Percentiles rank a stretch among this genome's conserved stretches.
These are phyloP conservation scores for Neuroterus valhalla DNA, from an alignment of 1,140 invertebrate genomes.

Conservation along the genomic window DNA sequence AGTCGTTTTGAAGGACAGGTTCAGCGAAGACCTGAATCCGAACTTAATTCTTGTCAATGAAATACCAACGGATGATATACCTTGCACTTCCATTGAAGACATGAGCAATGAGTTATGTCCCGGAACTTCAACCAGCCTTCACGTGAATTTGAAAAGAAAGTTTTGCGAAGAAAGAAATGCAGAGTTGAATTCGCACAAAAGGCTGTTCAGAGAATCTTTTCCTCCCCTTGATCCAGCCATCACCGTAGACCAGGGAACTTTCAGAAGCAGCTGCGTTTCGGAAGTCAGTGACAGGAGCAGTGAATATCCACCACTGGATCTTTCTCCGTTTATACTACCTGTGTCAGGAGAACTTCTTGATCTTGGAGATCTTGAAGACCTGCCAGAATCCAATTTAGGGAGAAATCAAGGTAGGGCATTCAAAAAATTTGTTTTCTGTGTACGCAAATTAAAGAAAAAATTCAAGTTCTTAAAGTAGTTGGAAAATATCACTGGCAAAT, in stretches of 20 bases:
- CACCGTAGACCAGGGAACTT: neutral
- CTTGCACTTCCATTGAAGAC: neutral
- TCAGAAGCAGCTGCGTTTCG: constrained; percentile 30
- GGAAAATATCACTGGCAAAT: too few relatives aligned
- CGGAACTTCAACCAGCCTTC: constrained; percentile 29
- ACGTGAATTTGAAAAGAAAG: constrained; percentile 38
- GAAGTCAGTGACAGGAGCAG: constrained; percentile 34
- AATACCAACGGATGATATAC: neutral
- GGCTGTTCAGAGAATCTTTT: constrained; percentile 32
- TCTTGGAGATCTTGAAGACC: constrained; percentile 46
- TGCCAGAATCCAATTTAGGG: constrained; percentile 54
- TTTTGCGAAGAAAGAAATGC: constrained; percentile 33
- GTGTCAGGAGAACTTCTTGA: constrained; percentile 38
- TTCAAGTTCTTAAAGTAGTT: too few relatives aligned
- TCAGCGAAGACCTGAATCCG: constrained; percentile 32
- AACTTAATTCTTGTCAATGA: constrained; percentile 25
- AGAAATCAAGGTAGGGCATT: constrained; percentile 53
- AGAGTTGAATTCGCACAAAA: constrained; percentile 40
- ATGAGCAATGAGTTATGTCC: neutral
- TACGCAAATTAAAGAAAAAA: too few relatives aligned
- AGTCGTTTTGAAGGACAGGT: constrained; percentile 18
- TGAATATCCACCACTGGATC: constrained; percentile 36
- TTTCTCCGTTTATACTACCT: neutral
- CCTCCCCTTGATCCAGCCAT: neutral
- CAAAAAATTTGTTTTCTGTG: neutral